Evolutionary conservation across 2,113 vertebrate species (phyloP).

Genomic region (Python bivittatus): DNA sequence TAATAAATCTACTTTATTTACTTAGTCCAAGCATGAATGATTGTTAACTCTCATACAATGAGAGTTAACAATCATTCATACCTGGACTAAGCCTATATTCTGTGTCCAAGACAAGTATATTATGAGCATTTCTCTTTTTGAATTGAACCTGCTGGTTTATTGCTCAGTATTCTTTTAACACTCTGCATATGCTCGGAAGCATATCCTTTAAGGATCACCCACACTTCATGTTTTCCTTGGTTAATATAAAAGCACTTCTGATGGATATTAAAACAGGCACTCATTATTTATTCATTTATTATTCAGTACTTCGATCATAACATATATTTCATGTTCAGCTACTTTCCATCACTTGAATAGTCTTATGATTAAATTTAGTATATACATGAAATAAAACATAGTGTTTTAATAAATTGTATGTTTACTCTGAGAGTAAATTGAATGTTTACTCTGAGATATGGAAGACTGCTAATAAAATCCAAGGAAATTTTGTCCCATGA

Average conservation of each 20-base stretch:
- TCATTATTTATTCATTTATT: neutral
- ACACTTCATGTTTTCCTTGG: neutral
- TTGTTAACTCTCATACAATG: too few species aligned
- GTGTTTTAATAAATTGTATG: neutral
- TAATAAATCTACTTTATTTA: neutral
- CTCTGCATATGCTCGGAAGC: too few species aligned
- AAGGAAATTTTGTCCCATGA: neutral
- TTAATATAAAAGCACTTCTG: neutral
- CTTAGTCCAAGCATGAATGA: too few species aligned
- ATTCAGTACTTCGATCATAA: neutral
- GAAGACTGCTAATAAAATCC: neutral
- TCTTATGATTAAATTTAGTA: neutral
- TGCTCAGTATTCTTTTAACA: too few species aligned
- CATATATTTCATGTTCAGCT: neutral
- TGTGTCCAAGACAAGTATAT: too few species aligned
- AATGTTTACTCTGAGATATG: too few species aligned
- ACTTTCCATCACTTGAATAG: neutral
- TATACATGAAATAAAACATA: neutral
- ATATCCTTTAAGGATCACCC: too few species aligned
- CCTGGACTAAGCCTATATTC: too few species aligned
- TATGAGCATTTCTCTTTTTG: too few species aligned
- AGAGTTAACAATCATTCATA: too few species aligned
- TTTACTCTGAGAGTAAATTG: too few species aligned
- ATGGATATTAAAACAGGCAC: neutral
- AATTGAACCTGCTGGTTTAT: too few species aligned